Evolutionary conservation across 2,888 invertebrate genomes (phyloP).

Genomic region (Eilema depressum): DNA sequence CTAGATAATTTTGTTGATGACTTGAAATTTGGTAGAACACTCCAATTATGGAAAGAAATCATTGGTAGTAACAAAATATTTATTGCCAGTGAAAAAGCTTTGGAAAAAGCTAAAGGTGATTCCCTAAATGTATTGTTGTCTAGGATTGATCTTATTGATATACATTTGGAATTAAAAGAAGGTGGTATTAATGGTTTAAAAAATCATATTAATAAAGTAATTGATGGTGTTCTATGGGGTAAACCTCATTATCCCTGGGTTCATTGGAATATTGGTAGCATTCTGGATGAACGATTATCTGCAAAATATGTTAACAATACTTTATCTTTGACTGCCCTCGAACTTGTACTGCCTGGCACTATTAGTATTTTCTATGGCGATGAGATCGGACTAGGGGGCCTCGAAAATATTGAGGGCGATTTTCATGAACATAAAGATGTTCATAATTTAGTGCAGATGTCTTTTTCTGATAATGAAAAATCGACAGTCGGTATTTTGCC

Average conservation of each 20-base stretch:
- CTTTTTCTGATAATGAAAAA: constrained; percentile 83
- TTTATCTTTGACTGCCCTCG: constrained; percentile 90
- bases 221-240: constrained; percentile 87
- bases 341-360: constrained; percentile 94
- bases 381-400: constrained; percentile 91
- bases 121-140: constrained; percentile 88
- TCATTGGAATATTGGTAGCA: constrained; percentile 92
- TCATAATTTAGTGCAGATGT: constrained; percentile 91
- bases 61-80: constrained; percentile 88
- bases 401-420: constrained; percentile 86
- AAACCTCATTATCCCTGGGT: constrained; percentile 91
- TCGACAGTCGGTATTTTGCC: constrained; percentile 82
- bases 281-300: constrained; percentile 88
- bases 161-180: constrained; percentile 87
- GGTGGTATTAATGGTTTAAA: constrained; percentile 88
- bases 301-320: constrained; percentile 88
- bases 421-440: constrained; percentile 87
- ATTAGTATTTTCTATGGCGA: constrained; percentile 97
- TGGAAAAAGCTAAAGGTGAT: constrained; percentile 77
- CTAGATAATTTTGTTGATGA: constrained; percentile 89
- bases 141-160: constrained; percentile 91
- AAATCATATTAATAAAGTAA: constrained; percentile 85
- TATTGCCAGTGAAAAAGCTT: constrained; percentile 88
- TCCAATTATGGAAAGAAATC: constrained; percentile 90
- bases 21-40: constrained; percentile 84